Percentiles rank a stretch among this genome's conserved stretches.
Evolutionary conservation across 35 echinoderm and acorn worm genomes (phyloP).

Genomic region (Lytechinus variegatus): DNA sequence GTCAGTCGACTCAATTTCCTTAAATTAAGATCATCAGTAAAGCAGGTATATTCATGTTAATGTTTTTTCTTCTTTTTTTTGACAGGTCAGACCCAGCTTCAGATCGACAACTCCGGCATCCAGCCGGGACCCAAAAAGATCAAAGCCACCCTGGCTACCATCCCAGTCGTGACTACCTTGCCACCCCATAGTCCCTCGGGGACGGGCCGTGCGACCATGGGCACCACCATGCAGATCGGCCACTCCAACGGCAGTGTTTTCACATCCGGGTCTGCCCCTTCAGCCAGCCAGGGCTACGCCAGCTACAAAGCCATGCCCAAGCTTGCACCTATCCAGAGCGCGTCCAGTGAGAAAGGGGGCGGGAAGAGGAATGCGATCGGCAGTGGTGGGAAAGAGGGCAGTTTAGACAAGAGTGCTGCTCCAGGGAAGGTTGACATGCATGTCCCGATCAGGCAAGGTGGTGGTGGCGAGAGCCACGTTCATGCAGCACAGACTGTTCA

Average conservation of each 20-base stretch:
- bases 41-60: no score
- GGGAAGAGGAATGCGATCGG: constrained; percentile 3
- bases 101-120: not conserved
- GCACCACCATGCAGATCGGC: constrained; percentile 20
- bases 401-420: not conserved
- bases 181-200: constrained; percentile 30
- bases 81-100: constrained; percentile 3
- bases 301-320: constrained; percentile 62
- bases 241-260: constrained; percentile 32
- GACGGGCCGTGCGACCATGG: not conserved
- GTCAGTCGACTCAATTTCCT: no score
- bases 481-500: not conserved
- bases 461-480: not conserved
- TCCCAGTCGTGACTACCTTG: constrained; percentile 64
- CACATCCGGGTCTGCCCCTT: not conserved
- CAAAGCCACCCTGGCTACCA: constrained; percentile 72
- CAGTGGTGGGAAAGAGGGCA: not conserved
- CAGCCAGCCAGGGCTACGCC: not conserved
- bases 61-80: not conserved
- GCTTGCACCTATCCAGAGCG: constrained; percentile 76
- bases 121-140: constrained; percentile 54
- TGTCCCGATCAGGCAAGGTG: not conserved
- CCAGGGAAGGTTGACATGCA: not conserved
- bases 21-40: no score
- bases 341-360: not conserved